These are phyloP conservation scores for Drosophila lini DNA, from an alignment of 1,140 invertebrate genomes.

Conservation along the genomic window DNA sequence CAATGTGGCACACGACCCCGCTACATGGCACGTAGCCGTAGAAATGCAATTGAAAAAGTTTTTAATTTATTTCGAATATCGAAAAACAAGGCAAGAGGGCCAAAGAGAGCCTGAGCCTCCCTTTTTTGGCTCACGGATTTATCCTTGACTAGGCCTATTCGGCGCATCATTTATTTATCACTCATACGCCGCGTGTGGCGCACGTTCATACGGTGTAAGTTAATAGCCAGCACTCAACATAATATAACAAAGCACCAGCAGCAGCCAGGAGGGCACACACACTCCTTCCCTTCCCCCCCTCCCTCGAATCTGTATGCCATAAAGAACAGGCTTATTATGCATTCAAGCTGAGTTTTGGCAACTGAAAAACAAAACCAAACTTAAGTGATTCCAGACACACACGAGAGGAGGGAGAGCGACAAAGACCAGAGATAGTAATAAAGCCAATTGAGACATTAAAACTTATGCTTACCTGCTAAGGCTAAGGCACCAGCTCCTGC, in stretches of 20 bases:
- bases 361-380: slow-evolving; percentile 72
- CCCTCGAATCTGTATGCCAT: slow-evolving; percentile 19
- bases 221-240: slow-evolving; percentile 71
- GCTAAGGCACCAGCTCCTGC: not conserved
- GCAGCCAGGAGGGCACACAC: not conserved
- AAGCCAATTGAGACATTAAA: slow-evolving; percentile 63
- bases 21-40: slow-evolving; percentile 40
- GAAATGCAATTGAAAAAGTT: slow-evolving; percentile 73
- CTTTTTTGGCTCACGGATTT: not conserved
- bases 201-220: slow-evolving; percentile 67
- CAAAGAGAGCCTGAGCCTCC: not conserved
- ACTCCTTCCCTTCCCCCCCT: not conserved
- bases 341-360: slow-evolving; percentile 67
- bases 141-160: slow-evolving; percentile 32
- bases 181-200: slow-evolving; percentile 58
- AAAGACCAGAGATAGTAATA: slow-evolving; percentile 23
- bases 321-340: slow-evolving; percentile 63
- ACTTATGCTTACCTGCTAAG: slow-evolving; percentile 47
- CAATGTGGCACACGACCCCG: slow-evolving; percentile 1
- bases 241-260: slow-evolving; percentile 61
- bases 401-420: slow-evolving; percentile 3
- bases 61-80: slow-evolving; percentile 75
- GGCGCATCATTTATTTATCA: slow-evolving; percentile 68
- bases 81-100: slow-evolving; percentile 25
- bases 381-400: slow-evolving; percentile 70